Conservation (phyloP, 2,113 vertebrate species). For the Neoarius graeffei region DNA sequence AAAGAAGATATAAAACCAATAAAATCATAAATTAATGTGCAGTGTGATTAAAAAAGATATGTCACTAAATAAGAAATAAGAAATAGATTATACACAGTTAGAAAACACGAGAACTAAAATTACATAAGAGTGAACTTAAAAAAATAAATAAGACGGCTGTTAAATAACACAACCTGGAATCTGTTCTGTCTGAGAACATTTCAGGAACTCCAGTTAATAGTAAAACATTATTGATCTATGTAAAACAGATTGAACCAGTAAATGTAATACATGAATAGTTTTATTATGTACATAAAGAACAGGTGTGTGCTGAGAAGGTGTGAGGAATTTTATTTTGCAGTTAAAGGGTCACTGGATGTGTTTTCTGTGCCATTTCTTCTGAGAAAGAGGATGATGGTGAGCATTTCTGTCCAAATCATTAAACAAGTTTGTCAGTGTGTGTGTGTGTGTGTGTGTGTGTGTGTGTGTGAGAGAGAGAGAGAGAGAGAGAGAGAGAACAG, state of each 20-base stretch:
- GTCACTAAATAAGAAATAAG: no score
- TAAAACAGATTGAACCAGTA: no score
- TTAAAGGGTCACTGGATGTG: background rate
- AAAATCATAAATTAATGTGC: no score
- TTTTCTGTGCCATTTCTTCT: background rate
- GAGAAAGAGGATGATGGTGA: background rate
- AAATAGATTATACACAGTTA: no score
- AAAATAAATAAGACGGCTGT: background rate
- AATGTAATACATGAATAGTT: background rate
- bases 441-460: constrained; percentile 37
- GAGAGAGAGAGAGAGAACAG: no score
- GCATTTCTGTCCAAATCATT: background rate
- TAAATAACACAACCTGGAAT: background rate
- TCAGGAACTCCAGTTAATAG: background rate
- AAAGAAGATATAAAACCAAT: no score
- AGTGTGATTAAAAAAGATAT: no score
- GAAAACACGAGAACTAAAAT: no score
- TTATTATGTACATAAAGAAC: background rate
- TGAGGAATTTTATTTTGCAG: background rate
- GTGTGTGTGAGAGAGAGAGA: background rate
- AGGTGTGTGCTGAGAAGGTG: background rate
- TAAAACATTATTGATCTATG: background rate
- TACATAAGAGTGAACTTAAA: no score
- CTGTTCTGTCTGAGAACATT: background rate
- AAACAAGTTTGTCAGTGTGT: background rate